phyloP scores from a whole-genome alignment of 2,888 invertebrate genomes.

The Apodemia zela region DNA sequence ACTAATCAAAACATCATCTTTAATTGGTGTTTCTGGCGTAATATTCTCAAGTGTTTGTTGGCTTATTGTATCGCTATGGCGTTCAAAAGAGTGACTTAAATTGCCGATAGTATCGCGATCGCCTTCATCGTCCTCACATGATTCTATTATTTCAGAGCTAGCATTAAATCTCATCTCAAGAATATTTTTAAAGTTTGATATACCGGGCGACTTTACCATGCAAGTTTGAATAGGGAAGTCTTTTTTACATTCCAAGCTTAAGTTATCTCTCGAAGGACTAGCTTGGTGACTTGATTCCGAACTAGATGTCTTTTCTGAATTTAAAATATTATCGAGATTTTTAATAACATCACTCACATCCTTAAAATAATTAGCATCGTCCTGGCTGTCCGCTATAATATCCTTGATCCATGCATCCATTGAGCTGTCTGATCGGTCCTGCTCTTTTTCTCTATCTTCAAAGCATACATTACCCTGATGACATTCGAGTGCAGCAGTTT shows the following conservation, averaged over 20 bases:
- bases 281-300: conserved; percentile 80
- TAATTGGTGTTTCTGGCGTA: conserved; percentile 67
- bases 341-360: conserved; percentile 83
- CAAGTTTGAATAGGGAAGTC: conserved; percentile 64
- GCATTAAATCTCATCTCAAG: conserved; percentile 53
- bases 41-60: conserved; percentile 69
- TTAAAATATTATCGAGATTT: conserved; percentile 82
- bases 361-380: conserved; percentile 80
- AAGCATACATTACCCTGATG: conserved; percentile 61
- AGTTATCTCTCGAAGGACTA: conserved; percentile 73
- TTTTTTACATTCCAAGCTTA: conserved; percentile 70
- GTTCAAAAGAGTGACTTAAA: conserved; percentile 69
- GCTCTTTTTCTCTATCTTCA: conserved; percentile 55
- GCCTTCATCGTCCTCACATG: conserved; percentile 54
- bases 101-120: conserved; percentile 68
- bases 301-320: conserved; percentile 81
- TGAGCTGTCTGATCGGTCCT: conserved; percentile 62
- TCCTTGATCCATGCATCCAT: conserved; percentile 83
- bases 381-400: conserved; percentile 78
- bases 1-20: conserved; percentile 48
- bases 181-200: conserved; percentile 67
- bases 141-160: conserved; percentile 41
- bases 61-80: conserved; percentile 64
- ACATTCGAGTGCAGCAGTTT: conserved; percentile 60
- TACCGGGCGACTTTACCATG: conserved; percentile 72